A percentile compares a stretch with the other conserved stretches of the same genome.
Evolutionary conservation across 2,797 vertebrate genomes (phyloP).

Genomic region (Megalops cyprinoides): DNA sequence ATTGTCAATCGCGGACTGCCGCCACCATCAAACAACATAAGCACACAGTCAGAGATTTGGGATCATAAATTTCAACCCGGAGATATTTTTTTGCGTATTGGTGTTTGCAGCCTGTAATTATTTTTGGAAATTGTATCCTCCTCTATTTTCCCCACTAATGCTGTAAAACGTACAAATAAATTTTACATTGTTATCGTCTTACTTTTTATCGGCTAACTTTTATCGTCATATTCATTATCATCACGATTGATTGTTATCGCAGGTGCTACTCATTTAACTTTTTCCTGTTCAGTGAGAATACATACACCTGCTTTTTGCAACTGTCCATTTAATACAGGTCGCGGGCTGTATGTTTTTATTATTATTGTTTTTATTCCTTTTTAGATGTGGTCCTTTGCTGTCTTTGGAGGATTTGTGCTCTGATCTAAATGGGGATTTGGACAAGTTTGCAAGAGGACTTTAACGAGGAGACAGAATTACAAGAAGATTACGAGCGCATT

Average conservation of each 20-base stretch:
- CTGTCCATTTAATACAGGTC: not conserved
- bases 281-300: not conserved
- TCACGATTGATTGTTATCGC: constrained; percentile 28
- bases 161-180: constrained; percentile 55
- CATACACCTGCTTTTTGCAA: not conserved
- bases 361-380: constrained; percentile 16
- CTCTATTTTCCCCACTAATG: constrained; percentile 45
- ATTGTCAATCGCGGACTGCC: constrained; percentile 78
- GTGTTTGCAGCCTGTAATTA: constrained; percentile 64
- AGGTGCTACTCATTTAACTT: constrained; percentile 47
- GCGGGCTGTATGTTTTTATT: not conserved
- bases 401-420: constrained; percentile 50
- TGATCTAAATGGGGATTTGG: constrained; percentile 60
- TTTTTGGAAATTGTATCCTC: constrained; percentile 61
- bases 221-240: not conserved
- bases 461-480: constrained; percentile 25
- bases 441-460: constrained; percentile 56
- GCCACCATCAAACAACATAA: constrained; percentile 72
- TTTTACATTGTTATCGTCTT: not conserved
- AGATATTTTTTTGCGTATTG: constrained; percentile 63
- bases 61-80: constrained; percentile 66
- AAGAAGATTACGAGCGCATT: constrained; percentile 30
- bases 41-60: constrained; percentile 63
- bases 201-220: too few species aligned
- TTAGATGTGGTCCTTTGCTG: constrained; percentile 36